A percentile compares a stretch with the other conserved stretches of the same genome.
Evolutionary conservation across 2,888 invertebrate genomes (phyloP).

Genomic region (Dasysyrphus albostriatus): DNA sequence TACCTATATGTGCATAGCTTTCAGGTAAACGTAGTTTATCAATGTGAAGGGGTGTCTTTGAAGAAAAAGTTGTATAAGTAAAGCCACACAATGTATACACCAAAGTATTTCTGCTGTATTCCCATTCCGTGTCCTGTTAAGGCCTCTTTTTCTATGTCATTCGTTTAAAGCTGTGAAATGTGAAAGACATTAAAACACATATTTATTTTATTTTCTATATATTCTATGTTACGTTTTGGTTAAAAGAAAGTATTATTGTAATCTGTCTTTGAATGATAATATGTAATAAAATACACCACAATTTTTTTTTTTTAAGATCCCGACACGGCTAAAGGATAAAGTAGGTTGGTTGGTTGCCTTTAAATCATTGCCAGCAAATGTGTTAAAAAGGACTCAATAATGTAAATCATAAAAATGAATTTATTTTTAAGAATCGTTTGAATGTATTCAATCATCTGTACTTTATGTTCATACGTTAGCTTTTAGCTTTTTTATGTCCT

Average conservation of each 20-base stretch:
- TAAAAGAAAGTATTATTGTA: constrained; percentile 29
- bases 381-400: constrained; percentile 2
- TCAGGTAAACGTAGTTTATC: constrained; percentile 42
- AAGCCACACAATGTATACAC: constrained; percentile 42
- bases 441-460: constrained; percentile 16
- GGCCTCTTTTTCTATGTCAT: constrained; percentile 25
- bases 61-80: constrained; percentile 32
- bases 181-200: constrained; percentile 47
- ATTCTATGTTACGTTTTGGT: not conserved
- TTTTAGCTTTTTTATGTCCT: constrained; percentile 9
- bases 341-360: not conserved
- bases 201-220: constrained; percentile 31
- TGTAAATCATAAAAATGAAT: constrained; percentile 8
- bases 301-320: not conserved
- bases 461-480: constrained; percentile 5
- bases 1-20: not conserved
- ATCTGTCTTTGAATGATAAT: constrained; percentile 12
- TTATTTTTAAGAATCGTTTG: constrained; percentile 2
- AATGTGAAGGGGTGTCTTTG: constrained; percentile 43
- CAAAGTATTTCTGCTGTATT: not conserved
- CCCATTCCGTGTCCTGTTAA: not conserved
- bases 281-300: constrained; percentile 9
- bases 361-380: constrained; percentile 2
- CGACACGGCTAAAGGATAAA: not conserved
- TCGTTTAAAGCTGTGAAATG: not conserved